Evolutionary conservation across 2,888 invertebrate species (phyloP).

Genomic region (Nysson spinosus): DNA sequence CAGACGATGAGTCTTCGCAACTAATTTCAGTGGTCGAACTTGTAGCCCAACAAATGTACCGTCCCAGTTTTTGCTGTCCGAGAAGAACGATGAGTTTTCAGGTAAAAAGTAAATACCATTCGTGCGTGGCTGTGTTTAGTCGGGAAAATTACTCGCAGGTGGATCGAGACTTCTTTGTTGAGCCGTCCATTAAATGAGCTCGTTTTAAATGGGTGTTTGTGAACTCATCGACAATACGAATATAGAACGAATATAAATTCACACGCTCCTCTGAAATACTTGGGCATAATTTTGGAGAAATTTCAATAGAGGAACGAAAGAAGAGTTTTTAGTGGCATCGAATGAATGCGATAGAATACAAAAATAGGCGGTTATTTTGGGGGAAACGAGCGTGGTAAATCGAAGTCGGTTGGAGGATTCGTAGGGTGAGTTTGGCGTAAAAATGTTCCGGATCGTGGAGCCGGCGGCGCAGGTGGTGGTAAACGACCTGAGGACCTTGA

Average conservation of each 20-base stretch:
- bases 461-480: constrained; percentile 73
- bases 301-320: background rate
- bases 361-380: background rate
- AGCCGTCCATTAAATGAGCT: no score
- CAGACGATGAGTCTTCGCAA: constrained; percentile 6
- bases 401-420: constrained; percentile 10
- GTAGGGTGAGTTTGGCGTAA: constrained; percentile 31
- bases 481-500: constrained; percentile 76
- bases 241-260: no score
- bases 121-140: no score
- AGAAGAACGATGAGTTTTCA: no score
- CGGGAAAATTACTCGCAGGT: no score
- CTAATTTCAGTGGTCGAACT: background rate
- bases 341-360: background rate
- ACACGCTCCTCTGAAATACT: no score
- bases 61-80: no score
- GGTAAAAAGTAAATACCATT: no score
- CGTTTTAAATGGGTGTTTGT: no score
- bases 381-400: background rate
- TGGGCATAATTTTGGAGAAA: no score
- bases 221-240: background rate
- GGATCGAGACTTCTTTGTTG: no score
- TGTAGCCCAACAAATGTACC: background rate
- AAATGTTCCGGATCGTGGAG: constrained; percentile 54
- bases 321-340: background rate